Evolutionary conservation across 2,888 invertebrate genomes (phyloP), one percentile per base, ranked within the genome.

Genomic region (Isoperla grammatica): DNA sequence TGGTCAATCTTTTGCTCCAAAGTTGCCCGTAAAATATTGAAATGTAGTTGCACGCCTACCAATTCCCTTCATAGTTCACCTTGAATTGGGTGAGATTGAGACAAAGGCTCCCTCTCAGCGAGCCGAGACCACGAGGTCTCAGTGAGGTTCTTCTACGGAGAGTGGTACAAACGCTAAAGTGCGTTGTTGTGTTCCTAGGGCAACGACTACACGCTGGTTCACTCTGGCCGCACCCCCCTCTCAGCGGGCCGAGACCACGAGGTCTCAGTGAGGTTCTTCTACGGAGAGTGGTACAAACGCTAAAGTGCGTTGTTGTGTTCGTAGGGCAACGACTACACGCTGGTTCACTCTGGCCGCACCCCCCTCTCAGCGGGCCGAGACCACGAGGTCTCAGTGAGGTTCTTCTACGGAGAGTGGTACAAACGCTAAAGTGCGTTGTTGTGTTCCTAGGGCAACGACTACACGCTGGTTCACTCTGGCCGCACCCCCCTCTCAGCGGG

Each of bases 401-500:
- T 95, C 69, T 84, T 86, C 69, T 83, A 85, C 11, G 89, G 88
- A 1, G 81, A 86, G 67, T 94, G 93, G 93, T 76, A 81, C 65
- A 88, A 84, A 59, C 48, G 64, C 19, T n/a, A n/a, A n/a, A n/a
- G n/a, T n/a, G n/a, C n/a, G n/a, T n/a, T n/a, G n/a, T n/a, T n/a
- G n/a, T n/a, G n/a, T n/a, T n/a, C n/a, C 12, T 70, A 85, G 78
- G 90, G 91, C 53, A 90, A 89, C 71, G 83, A 84, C 11, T 80
- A 83, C 56, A 81, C 80, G 0, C 73, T 92, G 3, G 74, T 82
- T n/a, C 82, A 89, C 70, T 76, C 76, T 46, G 74, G 78, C 0
- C 67, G 68, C 23, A 69, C 72, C 20, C 68, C 68, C 1, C 64
- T 79, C 8, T 70, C 72, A 62, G 72, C 82, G 1, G 78, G 80